phyloP scores from a whole-genome alignment of 2,113 vertebrate species.

The Tympanuchus pallidicinctus region DNA sequence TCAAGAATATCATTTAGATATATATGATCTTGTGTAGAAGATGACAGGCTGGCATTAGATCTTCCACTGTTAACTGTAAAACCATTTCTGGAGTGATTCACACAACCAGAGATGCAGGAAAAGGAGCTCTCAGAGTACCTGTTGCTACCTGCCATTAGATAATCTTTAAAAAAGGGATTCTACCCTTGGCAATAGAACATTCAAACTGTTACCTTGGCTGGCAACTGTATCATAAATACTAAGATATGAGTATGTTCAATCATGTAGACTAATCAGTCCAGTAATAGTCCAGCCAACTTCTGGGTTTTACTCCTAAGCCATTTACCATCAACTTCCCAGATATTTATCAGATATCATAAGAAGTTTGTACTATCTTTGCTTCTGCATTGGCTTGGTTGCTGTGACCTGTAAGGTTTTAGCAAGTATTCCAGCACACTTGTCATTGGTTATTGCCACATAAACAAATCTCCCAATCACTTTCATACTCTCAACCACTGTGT shows the following conservation, averaged over 20 bases:
- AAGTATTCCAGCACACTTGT: neutral
- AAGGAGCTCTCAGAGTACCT: neutral
- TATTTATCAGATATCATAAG: neutral
- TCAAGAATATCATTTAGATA: neutral
- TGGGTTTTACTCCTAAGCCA: neutral
- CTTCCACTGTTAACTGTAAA: neutral
- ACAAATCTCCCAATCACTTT: accelerated
- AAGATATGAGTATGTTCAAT: neutral
- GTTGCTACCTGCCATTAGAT: neutral
- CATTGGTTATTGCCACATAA: neutral
- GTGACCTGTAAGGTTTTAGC: neutral
- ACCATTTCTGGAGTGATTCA: neutral
- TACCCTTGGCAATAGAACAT: neutral
- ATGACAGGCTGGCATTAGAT: neutral
- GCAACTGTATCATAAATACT: neutral
- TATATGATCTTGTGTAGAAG: neutral
- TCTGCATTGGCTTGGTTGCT: neutral
- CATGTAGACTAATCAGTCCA: neutral
- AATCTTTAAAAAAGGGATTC: neutral
- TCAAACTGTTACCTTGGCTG: neutral
- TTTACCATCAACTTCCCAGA: neutral
- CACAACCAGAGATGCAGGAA: neutral
- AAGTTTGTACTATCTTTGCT: neutral
- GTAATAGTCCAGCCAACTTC: neutral
- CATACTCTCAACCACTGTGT: neutral